Evolutionary conservation across 2,113 vertebrate genomes (phyloP), one percentile per base, ranked within the genome.

Genomic region (Tricholaema leucomelas): DNA sequence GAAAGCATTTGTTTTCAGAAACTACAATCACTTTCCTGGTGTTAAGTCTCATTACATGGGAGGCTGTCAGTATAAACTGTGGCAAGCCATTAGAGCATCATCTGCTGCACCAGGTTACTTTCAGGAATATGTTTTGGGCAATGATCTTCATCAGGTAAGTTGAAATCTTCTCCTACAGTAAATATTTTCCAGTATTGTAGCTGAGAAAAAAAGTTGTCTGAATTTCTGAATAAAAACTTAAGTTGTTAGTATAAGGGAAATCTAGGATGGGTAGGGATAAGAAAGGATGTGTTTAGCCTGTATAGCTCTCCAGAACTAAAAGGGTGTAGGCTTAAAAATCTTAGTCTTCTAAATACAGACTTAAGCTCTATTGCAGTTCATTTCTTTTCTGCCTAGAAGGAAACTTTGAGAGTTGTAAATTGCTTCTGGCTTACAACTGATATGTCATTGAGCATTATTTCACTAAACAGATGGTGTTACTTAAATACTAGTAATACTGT

Each of bases 91-190:
- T 67, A 94, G 99, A 60, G 99, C 99, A 77, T 98, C 99, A 4
- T 99, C 99, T 33, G 99, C 99, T 58, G 99, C 99, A 33, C 99
- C 99, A 0, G 99, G 99, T 20, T 99, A 99, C 93, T 99, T 99
- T 92, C 98, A 99, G 87, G 99, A 99, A 76, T 99, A 99, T 81
- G 95, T 96, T 5, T 54, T 99, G 94, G 99, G 98, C 60, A 98
- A 96, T 2, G 98, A 99, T 94, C 98, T 99, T 85, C 99, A 99
- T 96, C 99, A 99, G 97, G 99, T 99, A 96, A 95, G 96, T 90
- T 86, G 42, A 71, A 63, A 71, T 77, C 28, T 67, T 74, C 27
- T 89, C 17, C 15, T 75, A 55, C 38, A 81, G 59, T 76, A 78
- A 70, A 15, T 85, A 73, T 25, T 89, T 77, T 52, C 18, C 28